Evolutionary conservation across 2,888 invertebrate species (phyloP).

Genomic region (Mamestra brassicae): DNA sequence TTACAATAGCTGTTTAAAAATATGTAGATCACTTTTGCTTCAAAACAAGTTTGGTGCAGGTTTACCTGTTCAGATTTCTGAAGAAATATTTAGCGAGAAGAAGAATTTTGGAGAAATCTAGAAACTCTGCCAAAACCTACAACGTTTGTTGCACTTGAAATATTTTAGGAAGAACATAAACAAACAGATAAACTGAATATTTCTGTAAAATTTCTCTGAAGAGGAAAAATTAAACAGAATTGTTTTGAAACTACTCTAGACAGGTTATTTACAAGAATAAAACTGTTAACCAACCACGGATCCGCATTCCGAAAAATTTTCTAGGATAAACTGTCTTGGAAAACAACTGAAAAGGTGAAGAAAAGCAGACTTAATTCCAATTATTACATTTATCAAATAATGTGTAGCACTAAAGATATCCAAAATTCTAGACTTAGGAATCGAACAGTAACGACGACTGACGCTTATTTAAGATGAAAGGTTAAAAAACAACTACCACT

Average conservation of each 20-base stretch:
- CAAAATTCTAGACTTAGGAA: too few species aligned
- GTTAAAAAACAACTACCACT: too few species aligned
- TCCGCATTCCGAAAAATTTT: background rate
- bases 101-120: background rate
- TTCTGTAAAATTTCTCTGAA: background rate
- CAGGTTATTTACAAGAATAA: slow-evolving; percentile 3
- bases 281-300: background rate
- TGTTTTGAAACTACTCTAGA: slow-evolving; percentile 4
- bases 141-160: background rate
- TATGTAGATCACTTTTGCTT: too few species aligned
- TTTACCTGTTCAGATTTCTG: background rate
- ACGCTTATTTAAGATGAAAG: too few species aligned
- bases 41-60: background rate
- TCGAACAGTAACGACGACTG: too few species aligned
- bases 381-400: background rate
- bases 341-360: background rate
- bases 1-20: background rate
- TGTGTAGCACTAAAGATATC: too few species aligned
- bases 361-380: background rate
- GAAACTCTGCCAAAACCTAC: background rate
- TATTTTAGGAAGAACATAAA: background rate
- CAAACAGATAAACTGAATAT: background rate
- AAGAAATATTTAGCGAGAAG: background rate
- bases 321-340: background rate
- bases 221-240: background rate